phyloP scores from a whole-genome alignment of 1,140 invertebrate species.

The Caenorhabditis elegans region DNA sequence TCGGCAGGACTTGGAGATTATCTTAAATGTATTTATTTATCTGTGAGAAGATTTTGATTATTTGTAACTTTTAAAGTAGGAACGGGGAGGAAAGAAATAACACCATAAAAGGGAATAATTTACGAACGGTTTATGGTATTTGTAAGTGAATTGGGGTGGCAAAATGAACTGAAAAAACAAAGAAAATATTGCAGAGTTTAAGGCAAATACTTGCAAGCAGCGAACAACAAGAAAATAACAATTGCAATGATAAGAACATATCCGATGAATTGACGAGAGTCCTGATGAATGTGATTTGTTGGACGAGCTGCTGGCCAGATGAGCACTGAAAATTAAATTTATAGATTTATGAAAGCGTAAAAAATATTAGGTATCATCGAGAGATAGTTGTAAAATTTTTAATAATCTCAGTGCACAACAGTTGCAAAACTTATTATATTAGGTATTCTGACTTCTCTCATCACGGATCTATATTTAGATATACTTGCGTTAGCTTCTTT shows the following conservation, averaged over 20 bases:
- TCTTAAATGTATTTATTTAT: too few species aligned
- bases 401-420: too few species aligned
- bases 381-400: too few species aligned
- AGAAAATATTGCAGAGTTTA: neutral
- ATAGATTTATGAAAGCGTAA: too few species aligned
- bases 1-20: too few species aligned
- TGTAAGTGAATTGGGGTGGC: neutral
- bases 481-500: too few species aligned
- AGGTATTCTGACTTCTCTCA: too few species aligned
- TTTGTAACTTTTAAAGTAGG: neutral
- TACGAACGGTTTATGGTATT: neutral
- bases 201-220: conserved; percentile 43
- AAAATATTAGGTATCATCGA: too few species aligned
- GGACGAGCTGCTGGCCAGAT: conserved; percentile 42
- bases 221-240: conserved; percentile 43
- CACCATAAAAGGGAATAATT: neutral
- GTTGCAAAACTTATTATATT: too few species aligned
- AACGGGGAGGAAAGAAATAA: neutral
- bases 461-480: too few species aligned
- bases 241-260: conserved; percentile 43
- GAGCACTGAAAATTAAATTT: conserved; percentile 39
- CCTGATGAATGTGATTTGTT: conserved; percentile 34
- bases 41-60: neutral
- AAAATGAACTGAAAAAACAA: neutral
- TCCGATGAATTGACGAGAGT: conserved; percentile 38